Evolutionary conservation across 2,888 invertebrate genomes (phyloP), one percentile per base, ranked within the genome.

Genomic region (Agrotis clavis): DNA sequence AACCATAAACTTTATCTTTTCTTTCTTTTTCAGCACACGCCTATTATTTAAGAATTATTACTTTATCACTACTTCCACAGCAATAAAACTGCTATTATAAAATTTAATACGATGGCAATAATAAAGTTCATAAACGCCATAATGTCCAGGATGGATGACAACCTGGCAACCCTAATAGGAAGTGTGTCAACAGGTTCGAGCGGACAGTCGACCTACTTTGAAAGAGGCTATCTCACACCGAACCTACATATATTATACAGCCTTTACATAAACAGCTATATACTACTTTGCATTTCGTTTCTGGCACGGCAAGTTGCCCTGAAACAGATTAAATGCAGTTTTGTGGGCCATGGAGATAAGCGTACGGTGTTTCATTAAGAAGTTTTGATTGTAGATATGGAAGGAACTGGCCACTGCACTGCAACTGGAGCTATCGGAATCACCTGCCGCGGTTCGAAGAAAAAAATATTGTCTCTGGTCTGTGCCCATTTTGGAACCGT

Each of bases 151-250:
- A 69, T 66, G n/a, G 45, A 74, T 74, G 77, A 69, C 67, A 72
- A 57, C 19, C 54, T 54, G 75, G 59, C 63, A 86, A 80, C 88
- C 88, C 83, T 85, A 79, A 61, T 68, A 77, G 78, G 82, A 90
- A 88, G 88, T 89, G 82, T 88, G 89, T 85, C 87, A 87, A 83
- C 90, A 87, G 88, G 89, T 90, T 84, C 87, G 72, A 79, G 82
- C 76, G 76, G 63, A 72, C 72, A 64, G 71, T 60, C 82, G 87
- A 82, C 87, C 88, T 73, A 87, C 87, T 83, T 85, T 71, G 60
- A 74, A 77, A 74, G 73, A 78, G 74, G 64, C 74, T 82, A 81
- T 79, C 79, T 81, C 68, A 63, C 59, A 80, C 77, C 67, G 71
- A 71, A 70, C 65, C 51, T 60, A 60, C 35, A 68, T 57, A 75